A percentile compares a stretch with the other conserved stretches of the same genome.
phyloP scores from a whole-genome alignment of 2,888 invertebrate genomes.

The Ochropleura leucogaster region DNA sequence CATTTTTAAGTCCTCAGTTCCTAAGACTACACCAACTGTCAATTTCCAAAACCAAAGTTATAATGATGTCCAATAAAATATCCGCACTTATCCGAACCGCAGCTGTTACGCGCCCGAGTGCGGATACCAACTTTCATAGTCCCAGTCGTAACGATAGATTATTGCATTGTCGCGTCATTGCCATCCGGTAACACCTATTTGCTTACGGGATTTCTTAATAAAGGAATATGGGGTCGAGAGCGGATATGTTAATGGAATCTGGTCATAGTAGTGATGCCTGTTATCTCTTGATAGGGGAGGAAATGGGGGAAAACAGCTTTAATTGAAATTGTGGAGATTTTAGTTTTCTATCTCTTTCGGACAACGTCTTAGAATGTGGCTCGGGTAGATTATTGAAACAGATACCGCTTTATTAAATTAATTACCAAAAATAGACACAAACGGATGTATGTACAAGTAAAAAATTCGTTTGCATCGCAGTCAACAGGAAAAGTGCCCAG shows the following conservation, averaged over 20 bases:
- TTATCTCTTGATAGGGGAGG: constrained; percentile 11
- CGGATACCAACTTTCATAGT: constrained; percentile 61
- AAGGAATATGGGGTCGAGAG: constrained; percentile 46
- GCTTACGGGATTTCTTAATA: constrained; percentile 65
- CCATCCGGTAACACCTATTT: constrained; percentile 80
- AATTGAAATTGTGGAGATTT: constrained; percentile 30
- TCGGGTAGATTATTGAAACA: neutral
- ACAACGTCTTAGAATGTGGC: neutral
- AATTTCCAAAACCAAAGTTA: constrained; percentile 20
- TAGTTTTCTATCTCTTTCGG: neutral
- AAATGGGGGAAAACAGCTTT: neutral
- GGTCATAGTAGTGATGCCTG: constrained; percentile 48
- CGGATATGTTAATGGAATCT: constrained; percentile 55
- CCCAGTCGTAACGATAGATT: constrained; percentile 74
- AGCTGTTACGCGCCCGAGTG: constrained; percentile 65
- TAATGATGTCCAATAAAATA: constrained; percentile 21
- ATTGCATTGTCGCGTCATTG: constrained; percentile 82
- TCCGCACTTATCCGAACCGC: constrained; percentile 29
- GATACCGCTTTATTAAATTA: neutral
- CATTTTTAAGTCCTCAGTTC: neutral
- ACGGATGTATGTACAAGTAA: too few species aligned
- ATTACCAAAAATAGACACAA: too few species aligned
- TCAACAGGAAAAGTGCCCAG: too few species aligned
- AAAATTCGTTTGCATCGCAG: too few species aligned
- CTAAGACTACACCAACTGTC: neutral